Evolutionary conservation across 2,888 invertebrate species (phyloP).

Genomic region (Drosophila bunnanda): DNA sequence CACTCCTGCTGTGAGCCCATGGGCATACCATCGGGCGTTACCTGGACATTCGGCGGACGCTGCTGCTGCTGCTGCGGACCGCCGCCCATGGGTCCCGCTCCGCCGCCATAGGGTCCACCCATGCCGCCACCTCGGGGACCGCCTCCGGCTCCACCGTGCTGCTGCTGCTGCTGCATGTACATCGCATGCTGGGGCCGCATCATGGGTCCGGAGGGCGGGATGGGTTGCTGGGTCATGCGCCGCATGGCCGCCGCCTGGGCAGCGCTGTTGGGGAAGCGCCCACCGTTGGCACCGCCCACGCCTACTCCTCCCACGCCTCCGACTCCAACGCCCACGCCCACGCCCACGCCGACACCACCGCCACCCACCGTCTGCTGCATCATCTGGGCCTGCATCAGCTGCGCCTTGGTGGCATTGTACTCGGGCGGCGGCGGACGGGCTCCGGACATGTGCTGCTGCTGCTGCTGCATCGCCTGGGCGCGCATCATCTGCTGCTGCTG

Average conservation of each 20-base stretch:
- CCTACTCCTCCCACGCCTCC: conserved; percentile 81
- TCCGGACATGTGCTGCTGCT: conserved; percentile 86
- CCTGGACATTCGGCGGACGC: conserved; percentile 87
- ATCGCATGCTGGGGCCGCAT: conserved; percentile 88
- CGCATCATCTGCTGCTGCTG: conserved; percentile 88
- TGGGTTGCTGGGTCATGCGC: conserved; percentile 89
- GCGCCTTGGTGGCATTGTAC: conserved; percentile 88
- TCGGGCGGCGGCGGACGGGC: conserved; percentile 93
- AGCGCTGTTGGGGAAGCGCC: conserved; percentile 86
- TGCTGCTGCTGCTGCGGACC: conserved; percentile 85
- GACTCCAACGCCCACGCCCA: conserved; percentile 78
- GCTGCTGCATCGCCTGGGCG: conserved; percentile 82
- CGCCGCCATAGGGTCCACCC: conserved; percentile 83
- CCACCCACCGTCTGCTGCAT: conserved; percentile 85
- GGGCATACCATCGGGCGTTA: conserved; percentile 86
- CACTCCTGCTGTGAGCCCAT: conserved; percentile 85
- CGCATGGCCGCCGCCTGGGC: conserved; percentile 86
- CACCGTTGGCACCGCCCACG: conserved; percentile 82
- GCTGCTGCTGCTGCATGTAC: conserved; percentile 86
- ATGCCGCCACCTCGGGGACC: conserved; percentile 77
- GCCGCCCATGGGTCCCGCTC: conserved; percentile 83
- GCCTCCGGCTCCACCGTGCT: conserved; percentile 82
- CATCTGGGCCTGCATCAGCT: conserved; percentile 86
- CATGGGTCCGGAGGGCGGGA: conserved; percentile 90
- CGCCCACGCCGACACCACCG: conserved; percentile 53